Evolutionary conservation across 1,140 invertebrate species (phyloP), one percentile per base, ranked within the genome.

Genomic region (Danaus plexippus): DNA sequence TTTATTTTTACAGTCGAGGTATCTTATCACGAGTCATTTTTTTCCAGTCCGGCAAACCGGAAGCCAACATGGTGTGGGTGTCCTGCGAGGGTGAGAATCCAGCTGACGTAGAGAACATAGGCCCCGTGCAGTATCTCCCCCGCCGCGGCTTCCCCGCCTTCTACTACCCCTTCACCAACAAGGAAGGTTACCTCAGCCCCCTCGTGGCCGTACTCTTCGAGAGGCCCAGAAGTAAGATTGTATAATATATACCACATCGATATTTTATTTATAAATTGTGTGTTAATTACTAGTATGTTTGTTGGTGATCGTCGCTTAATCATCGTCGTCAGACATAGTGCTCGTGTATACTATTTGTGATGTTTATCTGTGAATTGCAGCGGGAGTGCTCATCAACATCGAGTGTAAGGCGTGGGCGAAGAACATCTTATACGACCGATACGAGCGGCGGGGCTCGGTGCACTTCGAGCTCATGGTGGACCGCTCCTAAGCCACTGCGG

Each of bases 381-480:
- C 91, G 74, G 94, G 95, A 48, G 94, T 97, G 18, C 89, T 98
- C 62, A 96, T 98, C 87, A 97, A 97, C 89, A 95, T 98, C 87
- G 96, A 97, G 87, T 98, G 97, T 89, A 97, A 96, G 89, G 96
- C 96, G 65, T 98, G 96, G 95, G 96, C 96, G 66, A 92, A 92
- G 78, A 98, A 98, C 88, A 98, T 98, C 70, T 74, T 89, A 49
- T 95, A 97, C 81, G 94, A 97, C 87, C 91, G 94, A 73, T 90
- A 91, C 75, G 94, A 97, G 71, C 91, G 94, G 80, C 92, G 95
- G 82, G 97, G 97, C 69, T 95, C 94, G 63, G 96, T 97, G 64
- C 96, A 97, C 89, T 98, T 98, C 89, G 96, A 98, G 89, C 89
- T 98, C 74, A 93, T 98, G 92, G 92, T 98, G 67, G 96, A 98